Base-by-base conservation (phyloP, 2,797 vertebrate genomes). In the Urocyon cinereoargenteus region DNA sequence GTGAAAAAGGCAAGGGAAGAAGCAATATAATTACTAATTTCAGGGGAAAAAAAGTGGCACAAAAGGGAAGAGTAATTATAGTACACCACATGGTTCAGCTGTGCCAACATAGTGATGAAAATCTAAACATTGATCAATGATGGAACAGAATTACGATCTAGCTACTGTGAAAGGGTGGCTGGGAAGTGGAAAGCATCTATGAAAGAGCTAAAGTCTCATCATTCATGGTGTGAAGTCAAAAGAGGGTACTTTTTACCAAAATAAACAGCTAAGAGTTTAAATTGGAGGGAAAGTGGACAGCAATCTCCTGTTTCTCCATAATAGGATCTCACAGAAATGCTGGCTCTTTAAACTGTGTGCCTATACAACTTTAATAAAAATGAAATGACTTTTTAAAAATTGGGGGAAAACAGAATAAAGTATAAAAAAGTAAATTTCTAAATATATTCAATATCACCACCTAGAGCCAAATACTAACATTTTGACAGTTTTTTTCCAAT, bases 391-490 rank as follows among this genome's bases (percentile, higher is more conserved):
- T 75, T 34, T 75, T 64, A 77, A 3, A 11, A 93, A 72, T 36
- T 55, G 4, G 55, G 55, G 49, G 16, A 70, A 95, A 93, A 34
- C 11, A 96, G 15, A 84, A 81, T 55, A 83, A 72, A 53, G 59
- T 49, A 77, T 45, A 93, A 94, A 86, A 10, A 93, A 85, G 28
- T 73, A 97, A 73, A 81, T 34, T 57, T 92, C 78, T 95, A 82
- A 40, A 94, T 88, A 49, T 49, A 94, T 66, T 91, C 78, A 86
- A 0, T 21, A 64, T 59, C 34, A 86, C 59, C 45, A 85, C 53
- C 51, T 62, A 83, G 49, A 94, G 49, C 51, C 13, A 93, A 91
- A 6, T 15, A 68, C 49, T 8, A 94, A 79, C 68, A 82, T 91
- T 92, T 68, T 81, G 57, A 87, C 70, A 86, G 34, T 73, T 90